Evolutionary conservation across 2,113 vertebrate species (phyloP).

Genomic region (Gallinago undulata): DNA sequence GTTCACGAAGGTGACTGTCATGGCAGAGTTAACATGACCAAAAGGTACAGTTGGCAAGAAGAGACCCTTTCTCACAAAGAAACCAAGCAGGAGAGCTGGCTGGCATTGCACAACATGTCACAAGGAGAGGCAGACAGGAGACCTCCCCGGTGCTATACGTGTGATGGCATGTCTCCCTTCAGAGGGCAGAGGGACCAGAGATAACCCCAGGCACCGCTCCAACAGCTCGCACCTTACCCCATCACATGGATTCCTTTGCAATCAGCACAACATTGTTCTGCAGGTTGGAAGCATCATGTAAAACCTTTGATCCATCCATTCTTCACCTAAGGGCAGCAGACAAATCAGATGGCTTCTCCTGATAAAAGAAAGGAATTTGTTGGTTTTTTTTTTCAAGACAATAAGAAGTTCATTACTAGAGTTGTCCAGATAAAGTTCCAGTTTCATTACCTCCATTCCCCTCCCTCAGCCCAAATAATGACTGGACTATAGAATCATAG

Average conservation of each 20-base stretch:
- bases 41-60: background rate
- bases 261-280: slow-evolving; percentile 38
- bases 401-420: slow-evolving; percentile 56
- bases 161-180: background rate
- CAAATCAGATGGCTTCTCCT: slow-evolving; percentile 52
- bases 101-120: slow-evolving; percentile 11
- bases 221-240: slow-evolving; percentile 23
- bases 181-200: background rate
- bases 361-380: slow-evolving; percentile 54
- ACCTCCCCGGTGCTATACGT: background rate
- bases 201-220: slow-evolving; percentile 10
- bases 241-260: slow-evolving; percentile 56
- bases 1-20: background rate
- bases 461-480: background rate
- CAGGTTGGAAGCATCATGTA: slow-evolving; percentile 15
- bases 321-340: slow-evolving; percentile 64
- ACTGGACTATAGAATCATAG: background rate
- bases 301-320: slow-evolving; percentile 51
- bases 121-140: background rate
- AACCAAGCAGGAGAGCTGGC: background rate
- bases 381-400: background rate
- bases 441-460: background rate
- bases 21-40: background rate
- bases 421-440: slow-evolving; percentile 24
- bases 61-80: background rate